Evolutionary conservation across 2,113 vertebrate genomes (phyloP), one percentile per base, ranked within the genome.

Genomic region (Pyrgilauda ruficollis): DNA sequence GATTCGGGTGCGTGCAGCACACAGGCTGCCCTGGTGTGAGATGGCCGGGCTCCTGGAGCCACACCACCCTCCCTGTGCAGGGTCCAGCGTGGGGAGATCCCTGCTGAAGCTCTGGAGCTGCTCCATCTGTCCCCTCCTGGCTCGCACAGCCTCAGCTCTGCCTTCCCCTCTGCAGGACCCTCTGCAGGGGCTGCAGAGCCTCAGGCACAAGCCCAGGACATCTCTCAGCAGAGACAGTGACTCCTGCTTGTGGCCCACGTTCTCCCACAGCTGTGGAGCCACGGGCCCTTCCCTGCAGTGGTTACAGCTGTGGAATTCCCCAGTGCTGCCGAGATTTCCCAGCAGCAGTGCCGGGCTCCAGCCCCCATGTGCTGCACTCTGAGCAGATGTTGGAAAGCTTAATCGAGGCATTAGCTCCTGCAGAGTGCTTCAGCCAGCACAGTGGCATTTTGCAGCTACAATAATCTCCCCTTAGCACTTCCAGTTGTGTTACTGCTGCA

Each of bases 141-240:
- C 47, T 62, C 3, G 4, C 28, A 3, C 26, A n/a, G 35, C 62
- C 33, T 0, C 5, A 86, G 70, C 35, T 88, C n/a, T 80, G 87
- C 33, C 67, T 46, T 59, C n/a, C 66, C 7, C 0, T 4, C 33
- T 0, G 4, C 0, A 2, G 66, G 11, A 41, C 23, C 11, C 0
- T 0, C 77, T 33, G 69, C 67, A 82, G 31, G 2, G 3, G 56
- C 43, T 82, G 64, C 19, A 24, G 10, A 4, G 3, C 37, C 39
- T 69, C 41, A 16, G 31, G 24, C 23, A 9, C 2, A 3, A 55
- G 39, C 50, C 0, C 2, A 31, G 2, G 30, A 26, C 18, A 15
- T 82, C 44, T 69, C 6, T 41, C 56, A 31, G 43, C 43, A 67
- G 35, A 73, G 47, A 37, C 0, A 1, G 10, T 0, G 9, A 6